Evolutionary conservation across 2,888 invertebrate species (phyloP).

Genomic region (Brenthis daphne): DNA sequence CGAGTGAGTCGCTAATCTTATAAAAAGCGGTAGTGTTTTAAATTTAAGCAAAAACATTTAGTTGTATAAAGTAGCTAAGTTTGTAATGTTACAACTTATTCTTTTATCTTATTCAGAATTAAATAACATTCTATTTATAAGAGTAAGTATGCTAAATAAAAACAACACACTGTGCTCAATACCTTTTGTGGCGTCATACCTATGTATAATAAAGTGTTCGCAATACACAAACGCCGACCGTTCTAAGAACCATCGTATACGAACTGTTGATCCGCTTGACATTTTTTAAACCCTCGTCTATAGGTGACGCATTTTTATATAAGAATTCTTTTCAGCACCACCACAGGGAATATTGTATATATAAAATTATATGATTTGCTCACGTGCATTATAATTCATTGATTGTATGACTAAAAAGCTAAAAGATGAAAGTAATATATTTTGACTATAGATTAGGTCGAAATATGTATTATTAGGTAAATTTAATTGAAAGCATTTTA

Average conservation of each 20-base stretch:
- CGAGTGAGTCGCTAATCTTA: no score
- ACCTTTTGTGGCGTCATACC: slow-evolving; percentile 37
- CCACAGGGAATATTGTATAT: neutral
- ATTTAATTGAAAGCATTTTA: no score
- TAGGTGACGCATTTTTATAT: slow-evolving; percentile 4
- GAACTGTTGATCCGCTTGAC: slow-evolving; percentile 39
- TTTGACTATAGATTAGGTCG: no score
- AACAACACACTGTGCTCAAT: slow-evolving; percentile 37
- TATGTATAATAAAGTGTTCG: slow-evolving; percentile 38
- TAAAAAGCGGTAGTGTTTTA: no score
- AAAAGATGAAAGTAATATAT: no score
- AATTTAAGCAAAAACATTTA: no score
- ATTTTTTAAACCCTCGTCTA: slow-evolving; percentile 35
- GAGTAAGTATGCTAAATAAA: slow-evolving; percentile 18
- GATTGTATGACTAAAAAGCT: no score
- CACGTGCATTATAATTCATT: no score
- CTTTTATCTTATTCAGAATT: slow-evolving; percentile 8
- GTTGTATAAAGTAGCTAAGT: no score
- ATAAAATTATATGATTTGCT: no score
- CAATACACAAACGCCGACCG: slow-evolving; percentile 38
- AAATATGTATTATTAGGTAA: no score
- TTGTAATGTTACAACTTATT: slow-evolving; percentile 9
- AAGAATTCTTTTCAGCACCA: no score
- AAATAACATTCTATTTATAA: slow-evolving; percentile 10
- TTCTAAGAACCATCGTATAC: slow-evolving; percentile 41